Percentiles rank a stretch among this genome's conserved stretches.
These are phyloP conservation scores for Triops longicaudatus DNA, from an alignment of 1,140 invertebrate genomes.

Conservation along the genomic window DNA sequence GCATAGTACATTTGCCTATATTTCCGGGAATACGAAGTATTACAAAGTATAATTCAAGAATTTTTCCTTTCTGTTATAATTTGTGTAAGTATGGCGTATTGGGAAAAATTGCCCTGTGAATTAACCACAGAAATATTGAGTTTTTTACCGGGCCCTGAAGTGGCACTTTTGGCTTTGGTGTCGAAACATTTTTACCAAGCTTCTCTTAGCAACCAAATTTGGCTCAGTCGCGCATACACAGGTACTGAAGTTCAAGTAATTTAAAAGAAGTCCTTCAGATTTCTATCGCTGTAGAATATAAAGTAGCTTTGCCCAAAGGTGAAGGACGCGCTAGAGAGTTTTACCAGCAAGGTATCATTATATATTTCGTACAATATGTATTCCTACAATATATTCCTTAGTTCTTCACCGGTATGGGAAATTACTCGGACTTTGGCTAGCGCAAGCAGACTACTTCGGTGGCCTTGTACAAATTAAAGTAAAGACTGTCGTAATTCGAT, in stretches of 20 bases:
- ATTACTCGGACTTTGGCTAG: slow-evolving; percentile 22
- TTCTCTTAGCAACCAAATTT: not conserved
- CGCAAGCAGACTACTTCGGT: slow-evolving; percentile 23
- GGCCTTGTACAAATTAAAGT: slow-evolving; percentile 25
- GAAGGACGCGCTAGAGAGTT: slow-evolving; percentile 16
- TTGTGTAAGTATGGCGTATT: not conserved
- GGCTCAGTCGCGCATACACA: not conserved
- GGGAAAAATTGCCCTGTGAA: not conserved
- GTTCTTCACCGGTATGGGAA: slow-evolving; percentile 20
- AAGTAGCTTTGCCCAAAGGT: not conserved
- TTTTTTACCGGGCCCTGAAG: not conserved
- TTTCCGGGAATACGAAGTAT: too few species aligned
- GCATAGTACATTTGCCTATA: too few species aligned
- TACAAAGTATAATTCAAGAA: too few species aligned
- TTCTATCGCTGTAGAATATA: not conserved
- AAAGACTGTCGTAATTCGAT: not conserved
- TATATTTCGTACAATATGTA: not conserved
- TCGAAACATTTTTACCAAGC: slow-evolving; percentile 7
- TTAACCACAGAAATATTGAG: not conserved
- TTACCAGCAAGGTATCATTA: slow-evolving; percentile 19
- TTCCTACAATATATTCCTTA: not conserved
- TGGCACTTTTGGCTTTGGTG: not conserved
- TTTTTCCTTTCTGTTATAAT: not conserved
- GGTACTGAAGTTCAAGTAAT: not conserved
- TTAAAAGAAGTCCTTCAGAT: not conserved